A percentile compares a stretch with the other conserved stretches of the same genome.
Evolutionary conservation across 2,113 vertebrate species (phyloP).

Genomic region (Axis porcinus): DNA sequence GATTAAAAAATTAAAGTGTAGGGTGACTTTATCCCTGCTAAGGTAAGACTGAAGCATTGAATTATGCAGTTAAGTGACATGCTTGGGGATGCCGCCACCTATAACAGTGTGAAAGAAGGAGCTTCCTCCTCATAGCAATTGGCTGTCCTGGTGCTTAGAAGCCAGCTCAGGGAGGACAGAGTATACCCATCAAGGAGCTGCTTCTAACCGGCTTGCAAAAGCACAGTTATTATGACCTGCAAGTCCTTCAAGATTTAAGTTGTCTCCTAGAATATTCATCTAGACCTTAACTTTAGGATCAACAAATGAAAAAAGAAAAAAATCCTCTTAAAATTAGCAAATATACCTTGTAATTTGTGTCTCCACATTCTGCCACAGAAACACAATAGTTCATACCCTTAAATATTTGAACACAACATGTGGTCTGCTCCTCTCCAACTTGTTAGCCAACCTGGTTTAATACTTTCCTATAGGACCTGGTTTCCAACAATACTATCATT

Average conservation of each 20-base stretch:
- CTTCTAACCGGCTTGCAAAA: neutral
- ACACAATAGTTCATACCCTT: neutral
- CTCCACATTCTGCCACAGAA: neutral
- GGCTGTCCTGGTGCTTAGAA: neutral
- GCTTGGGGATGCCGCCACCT: neutral
- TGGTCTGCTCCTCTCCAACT: neutral
- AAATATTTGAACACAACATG: neutral
- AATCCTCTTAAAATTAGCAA: neutral
- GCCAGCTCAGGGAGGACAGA: neutral
- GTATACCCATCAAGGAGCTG: neutral
- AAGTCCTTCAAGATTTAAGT: neutral
- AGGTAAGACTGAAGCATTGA: neutral
- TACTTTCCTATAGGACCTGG: neutral
- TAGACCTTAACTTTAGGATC: neutral
- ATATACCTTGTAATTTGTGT: neutral
- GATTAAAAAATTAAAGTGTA: neutral
- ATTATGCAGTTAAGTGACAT: neutral
- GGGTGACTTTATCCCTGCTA: neutral
- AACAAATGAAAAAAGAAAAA: neutral
- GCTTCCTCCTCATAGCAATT: neutral
- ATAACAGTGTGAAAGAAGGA: neutral
- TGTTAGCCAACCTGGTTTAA: neutral
- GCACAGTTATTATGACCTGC: neutral
- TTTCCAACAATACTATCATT: neutral
- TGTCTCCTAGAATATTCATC: neutral